These are phyloP conservation scores for Agrotis ipsilon DNA, from an alignment of 2,888 invertebrate genomes.

Conservation along the genomic window DNA sequence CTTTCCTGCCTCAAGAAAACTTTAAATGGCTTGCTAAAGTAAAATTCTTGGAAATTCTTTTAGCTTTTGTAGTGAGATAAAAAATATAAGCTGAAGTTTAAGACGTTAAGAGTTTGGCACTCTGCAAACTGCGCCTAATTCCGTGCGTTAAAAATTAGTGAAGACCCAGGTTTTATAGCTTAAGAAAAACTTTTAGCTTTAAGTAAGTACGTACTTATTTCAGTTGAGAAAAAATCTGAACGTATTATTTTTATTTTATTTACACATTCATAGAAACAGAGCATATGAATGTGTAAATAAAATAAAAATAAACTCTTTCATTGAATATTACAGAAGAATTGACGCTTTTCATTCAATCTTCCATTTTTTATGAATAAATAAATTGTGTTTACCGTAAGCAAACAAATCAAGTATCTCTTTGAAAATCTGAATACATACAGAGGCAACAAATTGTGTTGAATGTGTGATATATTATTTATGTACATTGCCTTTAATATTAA, in stretches of 20 bases:
- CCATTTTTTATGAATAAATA: background rate
- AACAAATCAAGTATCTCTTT: constrained; percentile 8
- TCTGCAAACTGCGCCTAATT: constrained; percentile 59
- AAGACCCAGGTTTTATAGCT: constrained; percentile 51
- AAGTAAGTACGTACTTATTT: constrained; percentile 36
- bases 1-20: constrained; percentile 37
- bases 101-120: constrained; percentile 57
- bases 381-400: constrained; percentile 8
- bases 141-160: constrained; percentile 58
- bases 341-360: background rate
- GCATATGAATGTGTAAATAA: constrained; percentile 9
- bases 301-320: background rate
- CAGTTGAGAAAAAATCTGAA: constrained; percentile 30
- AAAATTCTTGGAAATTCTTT: constrained; percentile 44
- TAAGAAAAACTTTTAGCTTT: constrained; percentile 47
- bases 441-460: background rate
- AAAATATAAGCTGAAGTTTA: constrained; percentile 63
- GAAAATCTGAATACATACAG: constrained; percentile 2
- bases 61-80: constrained; percentile 53
- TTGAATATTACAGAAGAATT: constrained; percentile 10
- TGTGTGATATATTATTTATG: background rate
- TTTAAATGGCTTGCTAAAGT: constrained; percentile 51
- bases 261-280: no score
- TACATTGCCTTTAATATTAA: background rate
- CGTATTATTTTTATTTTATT: no score